Percentiles rank a stretch among this genome's conserved stretches.
Evolutionary conservation across 2,113 vertebrate genomes (phyloP).

Genomic region (Perca fluviatilis): DNA sequence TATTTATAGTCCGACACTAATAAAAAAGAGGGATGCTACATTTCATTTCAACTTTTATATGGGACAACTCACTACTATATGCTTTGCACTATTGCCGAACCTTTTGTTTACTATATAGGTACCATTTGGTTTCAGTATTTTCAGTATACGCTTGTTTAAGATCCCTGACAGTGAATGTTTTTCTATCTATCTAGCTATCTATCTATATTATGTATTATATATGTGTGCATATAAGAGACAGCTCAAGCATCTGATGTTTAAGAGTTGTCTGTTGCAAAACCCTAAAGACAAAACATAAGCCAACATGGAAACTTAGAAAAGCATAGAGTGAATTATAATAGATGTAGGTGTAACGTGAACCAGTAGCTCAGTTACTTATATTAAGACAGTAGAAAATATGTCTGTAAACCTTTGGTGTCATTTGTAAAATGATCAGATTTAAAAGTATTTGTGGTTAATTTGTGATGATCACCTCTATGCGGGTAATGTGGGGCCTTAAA

Average conservation of each 20-base stretch:
- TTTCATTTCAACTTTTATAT: neutral
- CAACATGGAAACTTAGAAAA: neutral
- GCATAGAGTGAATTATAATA: neutral
- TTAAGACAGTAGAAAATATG: neutral
- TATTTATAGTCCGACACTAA: neutral
- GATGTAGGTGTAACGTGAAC: neutral
- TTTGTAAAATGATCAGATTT: neutral
- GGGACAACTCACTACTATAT: no score
- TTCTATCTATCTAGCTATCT: no score
- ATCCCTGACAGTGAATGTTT: no score
- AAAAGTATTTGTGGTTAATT: neutral
- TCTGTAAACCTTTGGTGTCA: neutral
- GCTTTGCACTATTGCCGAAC: no score
- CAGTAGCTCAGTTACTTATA: neutral
- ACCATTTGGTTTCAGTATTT: no score
- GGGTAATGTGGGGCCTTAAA: neutral
- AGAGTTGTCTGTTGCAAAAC: neutral
- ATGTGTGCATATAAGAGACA: neutral
- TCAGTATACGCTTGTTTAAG: no score
- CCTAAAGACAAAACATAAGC: neutral
- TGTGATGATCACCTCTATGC: neutral
- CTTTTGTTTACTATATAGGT: no score
- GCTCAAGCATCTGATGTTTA: neutral
- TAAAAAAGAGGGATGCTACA: no score
- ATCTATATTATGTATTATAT: no score